Percentiles rank a stretch among this genome's conserved stretches.
Evolutionary conservation across 2,113 vertebrate species (phyloP).

Genomic region (Indri indri): DNA sequence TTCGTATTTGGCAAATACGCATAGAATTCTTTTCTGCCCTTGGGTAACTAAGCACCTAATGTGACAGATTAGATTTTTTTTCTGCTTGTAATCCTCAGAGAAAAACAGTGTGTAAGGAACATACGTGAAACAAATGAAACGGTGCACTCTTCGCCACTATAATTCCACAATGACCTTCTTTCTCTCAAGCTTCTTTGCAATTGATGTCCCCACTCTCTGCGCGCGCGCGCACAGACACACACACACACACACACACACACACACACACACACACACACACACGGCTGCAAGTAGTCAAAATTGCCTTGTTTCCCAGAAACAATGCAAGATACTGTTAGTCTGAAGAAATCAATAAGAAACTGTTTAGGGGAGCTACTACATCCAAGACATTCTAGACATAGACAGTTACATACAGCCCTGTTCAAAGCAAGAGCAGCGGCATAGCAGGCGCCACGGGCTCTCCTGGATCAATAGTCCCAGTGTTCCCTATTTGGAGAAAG

Average conservation of each 20-base stretch:
- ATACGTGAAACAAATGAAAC: background rate
- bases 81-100: background rate
- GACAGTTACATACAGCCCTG: background rate
- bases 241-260: too few relatives aligned
- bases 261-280: background rate
- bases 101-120: background rate
- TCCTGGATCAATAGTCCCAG: background rate
- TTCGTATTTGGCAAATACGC: background rate
- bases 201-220: background rate
- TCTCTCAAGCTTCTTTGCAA: background rate
- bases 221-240: too few relatives aligned
- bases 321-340: background rate
- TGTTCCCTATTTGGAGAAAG: background rate
- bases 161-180: background rate
- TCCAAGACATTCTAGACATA: background rate
- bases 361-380: background rate
- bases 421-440: slow-evolving; percentile 2
- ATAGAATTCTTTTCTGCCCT: background rate
- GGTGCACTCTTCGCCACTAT: background rate
- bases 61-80: background rate
- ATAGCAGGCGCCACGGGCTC: background rate
- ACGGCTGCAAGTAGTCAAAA: background rate
- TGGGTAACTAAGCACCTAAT: background rate
- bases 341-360: background rate
- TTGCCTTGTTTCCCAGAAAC: background rate